Conservation (phyloP, 2,797 vertebrate genomes). For the Phaenicophaeus curvirostris region DNA sequence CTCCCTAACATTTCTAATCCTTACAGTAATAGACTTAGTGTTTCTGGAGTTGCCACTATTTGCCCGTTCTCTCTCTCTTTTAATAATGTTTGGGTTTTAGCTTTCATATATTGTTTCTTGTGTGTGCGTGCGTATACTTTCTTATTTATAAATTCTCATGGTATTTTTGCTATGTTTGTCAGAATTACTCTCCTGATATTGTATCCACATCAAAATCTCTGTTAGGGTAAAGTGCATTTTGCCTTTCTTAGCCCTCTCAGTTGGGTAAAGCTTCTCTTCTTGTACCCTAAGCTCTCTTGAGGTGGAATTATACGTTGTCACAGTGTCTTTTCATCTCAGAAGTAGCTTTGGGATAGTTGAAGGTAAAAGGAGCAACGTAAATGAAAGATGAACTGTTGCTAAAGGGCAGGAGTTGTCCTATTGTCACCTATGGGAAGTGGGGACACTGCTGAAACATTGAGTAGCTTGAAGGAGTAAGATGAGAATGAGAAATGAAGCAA, state of each 20-base stretch:
- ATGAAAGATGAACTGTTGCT: background rate
- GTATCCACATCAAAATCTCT: background rate
- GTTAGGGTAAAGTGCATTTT: background rate
- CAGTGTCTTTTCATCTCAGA: background rate
- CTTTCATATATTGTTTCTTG: background rate
- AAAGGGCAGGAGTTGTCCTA: background rate
- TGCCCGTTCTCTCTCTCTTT: background rate
- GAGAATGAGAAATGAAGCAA: background rate
- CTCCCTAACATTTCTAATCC: background rate
- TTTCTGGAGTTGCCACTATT: background rate
- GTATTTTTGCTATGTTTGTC: background rate
- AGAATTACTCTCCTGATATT: background rate
- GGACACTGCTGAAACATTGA: background rate
- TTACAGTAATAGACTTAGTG: background rate
- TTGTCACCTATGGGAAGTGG: background rate
- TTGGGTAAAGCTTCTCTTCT: background rate
- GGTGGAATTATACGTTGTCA: background rate
- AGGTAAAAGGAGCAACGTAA: background rate
- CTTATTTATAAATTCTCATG: background rate
- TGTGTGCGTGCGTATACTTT: background rate
- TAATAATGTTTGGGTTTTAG: background rate
- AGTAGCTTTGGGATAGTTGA: background rate
- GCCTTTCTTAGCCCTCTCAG: background rate
- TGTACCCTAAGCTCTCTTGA: background rate
- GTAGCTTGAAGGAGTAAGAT: background rate